Base-by-base conservation (phyloP, 2,113 vertebrate genomes). In the Xenopus tropicalis region DNA sequence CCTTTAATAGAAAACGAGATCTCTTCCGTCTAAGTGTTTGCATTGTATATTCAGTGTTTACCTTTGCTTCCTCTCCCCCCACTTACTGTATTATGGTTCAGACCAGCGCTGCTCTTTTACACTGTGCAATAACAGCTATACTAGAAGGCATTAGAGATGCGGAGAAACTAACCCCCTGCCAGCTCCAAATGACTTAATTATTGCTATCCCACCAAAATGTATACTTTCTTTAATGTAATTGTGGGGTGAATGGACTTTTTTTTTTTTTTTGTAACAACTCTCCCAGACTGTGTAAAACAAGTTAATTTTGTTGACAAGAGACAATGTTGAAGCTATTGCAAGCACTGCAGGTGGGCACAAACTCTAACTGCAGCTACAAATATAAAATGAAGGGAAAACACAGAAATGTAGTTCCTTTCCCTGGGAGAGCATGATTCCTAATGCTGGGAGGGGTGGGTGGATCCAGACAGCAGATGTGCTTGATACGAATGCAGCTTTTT, bases 401-500 rank as follows among this genome's bases (percentile, higher is more conserved):
- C 2, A 54, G 16, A 54, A 54, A 48, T 14, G 10, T 11, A 8
- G 4, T 48, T 54, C 29, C 43, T 62, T 57, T 74, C 65, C 65
- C 72, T 54, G 62, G 43, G 59, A 44, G 57, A 62, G 58, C 57
- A 51, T 74, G 57, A 21, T 66, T 74, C 57, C 58, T 57, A 61
- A n/a, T 68, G 43, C 23, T 24, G 43, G 44, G n/a, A 25, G 52
- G 57, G 24, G 44, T 48, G 24, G 21, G 63, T 61, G 58, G 68
- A 61, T 68, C 64, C 56, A 61, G 59, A 61, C 54, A 61, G 61
- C 67, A 52, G 57, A 74, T 68, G 57, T 74, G 65, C 72, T 74
- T 62, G 44, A 68, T 58, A 54, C n/a, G n/a, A 65, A 65, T 74
- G 72, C 56, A 51, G 64, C 44, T 68, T 73, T 74, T 46, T 74